A percentile compares a stretch with the other conserved stretches of the same genome.
These are phyloP conservation scores for Muraenolepis orangiensis DNA, from an alignment of 2,797 vertebrate species.

Conservation along the genomic window DNA sequence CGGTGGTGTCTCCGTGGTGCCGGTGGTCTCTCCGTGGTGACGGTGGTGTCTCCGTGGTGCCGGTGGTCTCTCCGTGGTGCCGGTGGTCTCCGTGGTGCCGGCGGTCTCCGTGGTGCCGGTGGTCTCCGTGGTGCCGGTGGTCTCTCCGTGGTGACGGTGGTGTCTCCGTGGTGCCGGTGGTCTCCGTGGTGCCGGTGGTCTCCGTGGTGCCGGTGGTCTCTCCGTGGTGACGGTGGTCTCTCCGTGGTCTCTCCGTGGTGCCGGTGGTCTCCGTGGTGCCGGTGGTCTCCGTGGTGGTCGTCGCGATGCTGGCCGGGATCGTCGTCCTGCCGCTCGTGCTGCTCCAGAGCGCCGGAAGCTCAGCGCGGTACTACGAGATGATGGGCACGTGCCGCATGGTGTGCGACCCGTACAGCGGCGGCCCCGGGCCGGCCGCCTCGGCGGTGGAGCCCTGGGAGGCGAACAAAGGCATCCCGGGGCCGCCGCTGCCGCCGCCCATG, in stretches of 20 bases:
- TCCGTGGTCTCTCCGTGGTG: conserved; percentile 57
- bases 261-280: conserved; percentile 68
- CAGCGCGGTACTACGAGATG: conserved; percentile 92
- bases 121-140: conserved; percentile 80
- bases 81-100: too few species aligned
- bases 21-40: too few species aligned
- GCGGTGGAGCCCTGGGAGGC: conserved; percentile 83
- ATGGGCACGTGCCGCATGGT: conserved; percentile 96
- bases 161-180: conserved; percentile 72
- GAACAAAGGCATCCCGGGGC: conserved; percentile 78
- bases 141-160: too few species aligned
- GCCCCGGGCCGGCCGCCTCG: conserved; percentile 74
- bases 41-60: too few species aligned
- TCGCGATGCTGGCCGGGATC: conserved; percentile 80
- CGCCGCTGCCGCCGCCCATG: conserved; percentile 74
- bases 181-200: too few species aligned
- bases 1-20: conserved; percentile 68
- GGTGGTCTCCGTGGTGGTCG: neutral
- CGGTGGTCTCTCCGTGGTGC: conserved; percentile 68
- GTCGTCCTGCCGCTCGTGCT: conserved; percentile 81
- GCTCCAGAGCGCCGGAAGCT: conserved; percentile 75
- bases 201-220: conserved; percentile 56
- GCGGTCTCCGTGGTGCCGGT: conserved; percentile 77
- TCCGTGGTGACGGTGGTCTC: too few species aligned
- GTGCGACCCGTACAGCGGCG: conserved; percentile 85